A percentile compares a stretch with the other conserved stretches of the same genome.
Evolutionary conservation across 2,888 invertebrate genomes (phyloP).

Genomic region (Corythucha ciliata): DNA sequence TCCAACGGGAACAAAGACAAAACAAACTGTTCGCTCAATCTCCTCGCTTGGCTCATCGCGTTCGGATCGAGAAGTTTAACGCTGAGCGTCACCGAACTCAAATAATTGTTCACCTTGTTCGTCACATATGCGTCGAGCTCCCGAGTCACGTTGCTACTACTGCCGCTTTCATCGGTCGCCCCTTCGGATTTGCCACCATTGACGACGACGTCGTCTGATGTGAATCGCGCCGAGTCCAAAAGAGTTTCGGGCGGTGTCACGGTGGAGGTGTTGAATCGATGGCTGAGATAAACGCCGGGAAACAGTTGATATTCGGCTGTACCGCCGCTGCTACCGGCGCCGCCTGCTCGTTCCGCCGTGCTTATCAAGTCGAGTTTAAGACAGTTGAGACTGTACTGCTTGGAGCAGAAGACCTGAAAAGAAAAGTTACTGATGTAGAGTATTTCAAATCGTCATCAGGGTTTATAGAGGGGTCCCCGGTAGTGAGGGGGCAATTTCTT

Average conservation of each 20-base stretch:
- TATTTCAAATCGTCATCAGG: too few species aligned
- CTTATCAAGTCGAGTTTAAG: conserved; percentile 68
- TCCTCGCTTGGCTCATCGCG: conserved; percentile 31
- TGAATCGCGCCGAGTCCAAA: too few species aligned
- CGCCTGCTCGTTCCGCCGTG: conserved; percentile 62
- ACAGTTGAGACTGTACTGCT: conserved; percentile 59
- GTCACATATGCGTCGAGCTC: conserved; percentile 31
- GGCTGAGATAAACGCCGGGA: conserved; percentile 54
- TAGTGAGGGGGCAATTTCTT: too few species aligned
- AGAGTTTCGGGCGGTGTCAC: conserved; percentile 14
- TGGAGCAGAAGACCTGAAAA: conserved; percentile 43
- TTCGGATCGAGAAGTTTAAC: conserved; percentile 35
- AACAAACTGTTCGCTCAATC: conserved; percentile 30
- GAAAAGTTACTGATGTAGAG: too few species aligned
- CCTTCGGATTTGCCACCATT: too few species aligned
- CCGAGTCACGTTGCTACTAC: neutral
- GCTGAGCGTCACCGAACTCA: conserved; percentile 33
- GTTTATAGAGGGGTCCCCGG: too few species aligned
- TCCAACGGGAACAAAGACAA: conserved; percentile 20
- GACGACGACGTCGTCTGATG: too few species aligned
- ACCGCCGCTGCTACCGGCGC: too few species aligned
- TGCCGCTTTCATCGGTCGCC: neutral
- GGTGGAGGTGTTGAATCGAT: conserved; percentile 21
- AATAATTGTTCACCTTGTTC: conserved; percentile 31
- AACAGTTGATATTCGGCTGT: conserved; percentile 58